phyloP scores from a whole-genome alignment of 2,113 vertebrate genomes.

The Henicopernis longicauda region DNA sequence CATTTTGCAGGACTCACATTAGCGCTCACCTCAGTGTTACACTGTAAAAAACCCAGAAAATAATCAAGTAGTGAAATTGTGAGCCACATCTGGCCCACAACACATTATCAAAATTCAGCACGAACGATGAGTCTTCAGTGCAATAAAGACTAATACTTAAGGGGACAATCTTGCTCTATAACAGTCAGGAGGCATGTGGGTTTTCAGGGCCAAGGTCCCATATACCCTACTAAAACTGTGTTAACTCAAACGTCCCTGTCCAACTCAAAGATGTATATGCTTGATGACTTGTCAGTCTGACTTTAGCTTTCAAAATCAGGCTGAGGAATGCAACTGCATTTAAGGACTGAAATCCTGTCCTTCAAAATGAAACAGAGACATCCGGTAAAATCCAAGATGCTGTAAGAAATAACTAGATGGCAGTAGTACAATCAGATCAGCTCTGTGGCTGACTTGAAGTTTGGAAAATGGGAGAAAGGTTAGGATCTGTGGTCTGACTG shows the following conservation, averaged over 20 bases:
- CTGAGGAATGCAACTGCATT: not conserved
- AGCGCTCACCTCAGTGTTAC: not conserved
- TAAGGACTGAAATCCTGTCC: not conserved
- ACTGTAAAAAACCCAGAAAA: not conserved
- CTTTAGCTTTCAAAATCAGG: not conserved
- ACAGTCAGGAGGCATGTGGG: not conserved
- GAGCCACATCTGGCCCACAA: not conserved
- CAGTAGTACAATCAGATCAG: not conserved
- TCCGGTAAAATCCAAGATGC: not conserved
- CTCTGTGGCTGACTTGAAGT: not conserved
- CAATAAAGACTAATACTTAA: not conserved
- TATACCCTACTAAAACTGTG: not conserved
- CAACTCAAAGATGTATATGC: not conserved
- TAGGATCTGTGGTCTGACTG: not conserved
- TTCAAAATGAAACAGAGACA: not conserved
- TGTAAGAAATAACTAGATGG: not conserved
- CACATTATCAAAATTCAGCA: not conserved
- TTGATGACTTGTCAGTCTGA: not conserved
- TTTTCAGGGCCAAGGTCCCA: not conserved
- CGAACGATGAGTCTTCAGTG: not conserved
- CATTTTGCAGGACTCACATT: not conserved
- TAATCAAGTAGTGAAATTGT: not conserved
- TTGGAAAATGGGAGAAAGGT: not conserved
- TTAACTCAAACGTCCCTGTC: not conserved
- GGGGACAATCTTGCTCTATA: not conserved